Evolutionary conservation across 2,888 invertebrate species (phyloP).

Genomic region (Dendrolimus pini): DNA sequence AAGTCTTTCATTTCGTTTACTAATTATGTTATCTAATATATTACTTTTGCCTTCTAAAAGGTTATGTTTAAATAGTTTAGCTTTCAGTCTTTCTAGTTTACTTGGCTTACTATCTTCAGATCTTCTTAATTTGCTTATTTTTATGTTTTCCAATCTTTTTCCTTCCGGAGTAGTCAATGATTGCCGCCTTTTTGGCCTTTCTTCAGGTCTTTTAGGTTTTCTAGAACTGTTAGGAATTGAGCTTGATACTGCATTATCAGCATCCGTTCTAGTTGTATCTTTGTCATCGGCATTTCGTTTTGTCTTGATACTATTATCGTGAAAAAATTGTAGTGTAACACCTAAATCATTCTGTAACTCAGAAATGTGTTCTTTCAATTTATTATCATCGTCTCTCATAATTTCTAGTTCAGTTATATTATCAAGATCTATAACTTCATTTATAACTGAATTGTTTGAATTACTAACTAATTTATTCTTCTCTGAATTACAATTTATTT

Average conservation of each 20-base stretch:
- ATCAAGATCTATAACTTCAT: constrained; percentile 11
- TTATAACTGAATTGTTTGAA: not conserved
- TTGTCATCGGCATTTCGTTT: not conserved
- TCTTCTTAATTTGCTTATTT: not conserved
- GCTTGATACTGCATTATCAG: not conserved
- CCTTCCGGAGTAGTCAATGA: not conserved
- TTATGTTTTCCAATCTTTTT: not conserved
- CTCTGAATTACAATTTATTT: no score
- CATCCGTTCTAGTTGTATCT: not conserved
- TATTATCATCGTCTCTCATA: not conserved
- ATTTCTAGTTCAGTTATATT: constrained; percentile 12
- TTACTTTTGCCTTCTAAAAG: constrained; percentile 1
- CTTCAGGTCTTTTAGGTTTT: constrained; percentile 16
- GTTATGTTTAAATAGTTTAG: not conserved
- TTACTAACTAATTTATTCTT: no score
- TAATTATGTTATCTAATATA: constrained; percentile 6
- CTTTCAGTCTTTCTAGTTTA: constrained; percentile 2
- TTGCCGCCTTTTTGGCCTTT: constrained; percentile 7
- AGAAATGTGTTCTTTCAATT: not conserved
- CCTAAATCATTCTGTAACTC: not conserved
- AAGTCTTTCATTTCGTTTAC: constrained; percentile 12
- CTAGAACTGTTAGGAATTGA: constrained; percentile 3
- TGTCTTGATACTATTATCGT: constrained; percentile 2
- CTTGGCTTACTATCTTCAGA: constrained; percentile 1
- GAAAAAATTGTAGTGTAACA: constrained; percentile 6